A percentile compares a stretch with the other conserved stretches of the same genome.
Evolutionary conservation across 2,888 invertebrate species (phyloP).

Genomic region (Plebejus melissa): DNA sequence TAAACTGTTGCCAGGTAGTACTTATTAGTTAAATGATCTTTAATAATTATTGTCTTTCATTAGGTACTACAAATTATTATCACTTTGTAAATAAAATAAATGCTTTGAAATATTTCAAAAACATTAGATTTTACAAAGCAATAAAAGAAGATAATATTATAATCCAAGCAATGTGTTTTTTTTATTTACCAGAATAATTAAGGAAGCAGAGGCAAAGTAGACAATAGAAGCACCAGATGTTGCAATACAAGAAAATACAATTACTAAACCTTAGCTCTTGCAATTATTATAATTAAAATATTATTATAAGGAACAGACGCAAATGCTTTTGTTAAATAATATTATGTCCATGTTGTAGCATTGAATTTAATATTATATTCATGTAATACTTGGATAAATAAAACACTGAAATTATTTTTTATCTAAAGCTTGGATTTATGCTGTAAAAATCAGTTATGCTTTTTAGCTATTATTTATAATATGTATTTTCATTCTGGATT

Average conservation of each 20-base stretch:
- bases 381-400: background rate
- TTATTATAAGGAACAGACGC: background rate
- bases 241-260: slow-evolving; percentile 9
- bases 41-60: no score
- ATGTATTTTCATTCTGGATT: no score
- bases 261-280: slow-evolving; percentile 3
- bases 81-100: no score
- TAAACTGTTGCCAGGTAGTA: no score
- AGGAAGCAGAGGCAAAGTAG: background rate
- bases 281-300: slow-evolving; percentile 6
- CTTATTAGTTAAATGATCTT: no score
- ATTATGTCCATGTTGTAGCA: background rate
- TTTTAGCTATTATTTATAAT: no score
- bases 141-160: background rate
- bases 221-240: background rate
- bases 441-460: no score
- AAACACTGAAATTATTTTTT: background rate
- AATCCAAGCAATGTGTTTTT: background rate
- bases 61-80: no score
- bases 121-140: background rate
- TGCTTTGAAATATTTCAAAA: no score
- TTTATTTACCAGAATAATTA: slow-evolving; percentile 3
- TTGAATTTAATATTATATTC: background rate
- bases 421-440: no score
- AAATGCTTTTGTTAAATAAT: background rate